Percentiles rank a stretch among this genome's conserved stretches.
Conservation (phyloP, 2,888 invertebrate genomes). For the Empis stercorea region DNA sequence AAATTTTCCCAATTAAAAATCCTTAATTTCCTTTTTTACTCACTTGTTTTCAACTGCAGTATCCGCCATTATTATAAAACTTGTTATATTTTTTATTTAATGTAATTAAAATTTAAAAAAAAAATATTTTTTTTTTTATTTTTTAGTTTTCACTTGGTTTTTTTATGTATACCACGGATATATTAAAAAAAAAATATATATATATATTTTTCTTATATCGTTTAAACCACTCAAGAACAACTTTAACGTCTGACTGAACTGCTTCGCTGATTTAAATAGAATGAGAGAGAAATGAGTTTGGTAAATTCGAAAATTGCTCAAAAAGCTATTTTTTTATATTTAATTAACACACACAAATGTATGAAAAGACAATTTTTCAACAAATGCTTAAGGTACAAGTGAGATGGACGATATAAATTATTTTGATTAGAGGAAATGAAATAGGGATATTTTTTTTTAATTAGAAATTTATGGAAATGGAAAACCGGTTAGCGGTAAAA, state of each 20-base stretch:
- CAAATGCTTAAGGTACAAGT: too few species aligned
- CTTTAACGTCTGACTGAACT: not conserved
- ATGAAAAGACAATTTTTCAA: too few species aligned
- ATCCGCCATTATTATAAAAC: slow-evolving; percentile 34
- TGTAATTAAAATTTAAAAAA: not conserved
- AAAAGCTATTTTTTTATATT: too few species aligned
- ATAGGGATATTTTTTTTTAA: too few species aligned
- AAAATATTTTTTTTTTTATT: not conserved
- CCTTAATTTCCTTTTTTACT: slow-evolving; percentile 21
- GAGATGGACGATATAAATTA: too few species aligned
- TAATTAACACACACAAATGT: too few species aligned
- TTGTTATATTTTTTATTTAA: slow-evolving; percentile 13
- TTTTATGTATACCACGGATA: too few species aligned
- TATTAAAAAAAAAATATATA: not conserved
- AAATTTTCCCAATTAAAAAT: not conserved
- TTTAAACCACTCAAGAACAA: not conserved
- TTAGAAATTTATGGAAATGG: too few species aligned
- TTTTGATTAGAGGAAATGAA: too few species aligned
- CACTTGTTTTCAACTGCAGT: slow-evolving; percentile 37
- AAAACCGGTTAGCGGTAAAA: too few species aligned
- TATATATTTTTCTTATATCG: not conserved
- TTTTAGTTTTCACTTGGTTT: not conserved
- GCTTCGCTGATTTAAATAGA: not conserved
- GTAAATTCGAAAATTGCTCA: too few species aligned
- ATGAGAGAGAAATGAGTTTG: not conserved